phyloP scores from a whole-genome alignment of 2,797 vertebrate species.

The Clarias fuscus region DNA sequence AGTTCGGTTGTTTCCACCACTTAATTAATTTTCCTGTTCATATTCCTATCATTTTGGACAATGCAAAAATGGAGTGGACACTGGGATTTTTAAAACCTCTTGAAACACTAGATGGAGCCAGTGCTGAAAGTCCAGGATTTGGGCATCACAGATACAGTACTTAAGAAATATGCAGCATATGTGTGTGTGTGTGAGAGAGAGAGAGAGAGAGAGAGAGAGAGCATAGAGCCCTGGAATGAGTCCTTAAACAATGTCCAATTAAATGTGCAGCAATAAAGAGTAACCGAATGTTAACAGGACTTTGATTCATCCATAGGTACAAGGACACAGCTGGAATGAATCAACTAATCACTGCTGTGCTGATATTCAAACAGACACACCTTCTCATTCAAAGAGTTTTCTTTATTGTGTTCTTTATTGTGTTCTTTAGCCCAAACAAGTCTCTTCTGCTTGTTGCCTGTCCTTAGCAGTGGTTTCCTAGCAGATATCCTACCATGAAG shows the following conservation, averaged over 20 bases:
- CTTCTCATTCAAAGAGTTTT: too few relatives aligned
- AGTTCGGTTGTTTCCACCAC: not conserved
- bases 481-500: too few relatives aligned
- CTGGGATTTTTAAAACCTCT: not conserved
- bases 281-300: not conserved
- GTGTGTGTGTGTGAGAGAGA: too few relatives aligned
- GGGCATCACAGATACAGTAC: not conserved
- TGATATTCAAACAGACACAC: not conserved
- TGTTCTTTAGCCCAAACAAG: too few relatives aligned
- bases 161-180: not conserved
- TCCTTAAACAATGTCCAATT: conserved; percentile 12
- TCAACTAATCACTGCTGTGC: not conserved
- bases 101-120: conserved; percentile 50
- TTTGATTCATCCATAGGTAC: not conserved
- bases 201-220: too few relatives aligned
- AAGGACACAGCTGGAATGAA: not conserved
- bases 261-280: not conserved
- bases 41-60: not conserved
- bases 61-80: not conserved
- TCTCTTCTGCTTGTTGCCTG: too few relatives aligned
- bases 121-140: not conserved
- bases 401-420: too few relatives aligned
- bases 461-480: too few relatives aligned
- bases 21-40: not conserved
- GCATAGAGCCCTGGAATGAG: conserved; percentile 54